These are phyloP conservation scores for Notolabrus celidotus DNA, from an alignment of 2,797 vertebrate species.

Conservation along the genomic window DNA sequence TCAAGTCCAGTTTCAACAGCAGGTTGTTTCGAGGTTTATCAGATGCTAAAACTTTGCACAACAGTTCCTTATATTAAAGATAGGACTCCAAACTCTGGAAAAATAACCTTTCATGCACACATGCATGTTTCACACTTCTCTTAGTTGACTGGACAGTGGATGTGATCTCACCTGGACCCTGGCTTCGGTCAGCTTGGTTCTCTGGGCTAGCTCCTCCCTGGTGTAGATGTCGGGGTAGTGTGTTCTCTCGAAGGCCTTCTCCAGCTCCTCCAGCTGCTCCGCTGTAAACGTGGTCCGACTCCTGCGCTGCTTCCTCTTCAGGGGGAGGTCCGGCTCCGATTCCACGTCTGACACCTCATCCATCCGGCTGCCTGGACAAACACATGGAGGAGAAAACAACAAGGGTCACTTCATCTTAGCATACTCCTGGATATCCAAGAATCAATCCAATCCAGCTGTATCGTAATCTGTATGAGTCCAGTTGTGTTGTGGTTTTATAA, in stretches of 20 bases:
- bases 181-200: slow-evolving; percentile 96
- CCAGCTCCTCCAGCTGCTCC: slow-evolving; percentile 96
- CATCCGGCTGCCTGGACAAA: slow-evolving; percentile 87
- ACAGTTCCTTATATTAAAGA: too few species aligned
- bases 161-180: slow-evolving; percentile 98
- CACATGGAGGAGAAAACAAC: not conserved
- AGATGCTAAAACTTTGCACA: too few species aligned
- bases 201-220: slow-evolving; percentile 94
- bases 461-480: not conserved
- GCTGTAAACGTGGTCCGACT: slow-evolving; percentile 96
- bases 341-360: slow-evolving; percentile 95
- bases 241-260: slow-evolving; percentile 96
- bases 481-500: too few species aligned
- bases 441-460: not conserved
- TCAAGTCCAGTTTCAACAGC: too few species aligned
- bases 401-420: not conserved
- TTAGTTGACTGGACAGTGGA: too few species aligned
- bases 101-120: too few species aligned
- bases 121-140: too few species aligned
- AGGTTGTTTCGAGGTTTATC: too few species aligned
- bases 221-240: slow-evolving; percentile 99
- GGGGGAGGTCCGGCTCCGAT: slow-evolving; percentile 93
- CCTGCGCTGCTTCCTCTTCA: slow-evolving; percentile 95
- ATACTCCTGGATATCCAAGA: too few species aligned
- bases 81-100: too few species aligned